Evolutionary conservation across 2,797 vertebrate genomes (phyloP).

Genomic region (Sebastes hubbsi): DNA sequence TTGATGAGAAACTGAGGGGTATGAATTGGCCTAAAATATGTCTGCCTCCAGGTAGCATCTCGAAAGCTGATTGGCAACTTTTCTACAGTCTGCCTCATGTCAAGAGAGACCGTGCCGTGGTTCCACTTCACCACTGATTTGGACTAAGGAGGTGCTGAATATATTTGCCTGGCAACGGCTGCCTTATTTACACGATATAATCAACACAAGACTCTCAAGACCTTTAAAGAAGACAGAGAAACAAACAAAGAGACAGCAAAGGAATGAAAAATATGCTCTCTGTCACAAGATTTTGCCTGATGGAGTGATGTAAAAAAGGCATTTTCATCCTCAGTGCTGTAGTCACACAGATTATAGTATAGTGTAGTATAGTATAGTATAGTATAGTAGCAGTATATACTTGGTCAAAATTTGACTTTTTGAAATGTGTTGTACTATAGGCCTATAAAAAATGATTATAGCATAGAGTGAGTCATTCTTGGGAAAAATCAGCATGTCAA

Average conservation of each 20-base stretch:
- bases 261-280: not conserved
- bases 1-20: not conserved
- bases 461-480: not conserved
- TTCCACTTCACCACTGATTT: slow-evolving; percentile 32
- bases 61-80: not conserved
- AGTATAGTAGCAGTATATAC: no score
- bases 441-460: no score
- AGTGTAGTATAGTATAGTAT: no score
- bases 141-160: slow-evolving; percentile 6
- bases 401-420: not conserved
- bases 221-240: not conserved
- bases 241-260: not conserved
- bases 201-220: not conserved
- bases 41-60: not conserved
- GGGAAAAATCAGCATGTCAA: no score
- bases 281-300: not conserved
- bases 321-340: not conserved
- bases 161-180: slow-evolving; percentile 46
- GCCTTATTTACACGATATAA: slow-evolving; percentile 38
- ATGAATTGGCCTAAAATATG: not conserved
- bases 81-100: not conserved
- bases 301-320: not conserved
- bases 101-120: not conserved
- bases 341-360: not conserved
- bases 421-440: not conserved